Base-by-base conservation (phyloP, 1,140 invertebrate genomes). In the Drosophila ohnishii region DNA sequence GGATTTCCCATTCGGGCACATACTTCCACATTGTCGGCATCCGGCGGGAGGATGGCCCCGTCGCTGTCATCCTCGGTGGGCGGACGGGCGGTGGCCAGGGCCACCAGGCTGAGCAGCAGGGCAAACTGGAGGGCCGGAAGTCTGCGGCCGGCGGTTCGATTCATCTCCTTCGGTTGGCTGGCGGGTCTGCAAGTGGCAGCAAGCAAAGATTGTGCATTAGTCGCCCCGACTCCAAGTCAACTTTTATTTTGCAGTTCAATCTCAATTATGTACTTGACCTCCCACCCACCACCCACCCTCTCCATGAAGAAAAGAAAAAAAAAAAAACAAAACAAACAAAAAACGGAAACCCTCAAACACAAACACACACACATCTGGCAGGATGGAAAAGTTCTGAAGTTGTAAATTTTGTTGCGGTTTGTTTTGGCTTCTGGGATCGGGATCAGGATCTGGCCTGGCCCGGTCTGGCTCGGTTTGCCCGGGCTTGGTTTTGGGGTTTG, bases 11-110 rank as follows among this genome's bases (percentile, higher is more conserved):
- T n/a, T 64, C 11, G 5, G 28, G 3, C 47, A 53, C 70, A 39
- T 77, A 90, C 89, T 84, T 90, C 89, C 22, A 90, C 75, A 75
- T 90, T 90, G 67, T 90, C 89, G 16, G 66, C 66, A 75, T 83
- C 65, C 50, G 71, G 82, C 30, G 82, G 80, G 34, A 87, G 53
- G 8, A 71, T 19, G 61, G 53, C 65, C 45, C 60, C 48, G 13
- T 86, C 86, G 39, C 50, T 45, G 16, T 80, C 82, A 56, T 75
- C 75, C 5, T 88, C 80, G 3, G 35, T 37, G 8, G 70, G 48
- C 3, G 78, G 63, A 22, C 57, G 74, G 76, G 51, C 40, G 30
- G 32, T 28, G 9, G 63, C 42, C 22, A 58, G 80, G 16, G 62
- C 50, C 28, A 59, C 62, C 22, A 60, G 34, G 22, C 73, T n/a